Evolutionary conservation across 2,888 invertebrate genomes (phyloP), one percentile per base, ranked within the genome.

Genomic region (Melangyna quadrimaculata): DNA sequence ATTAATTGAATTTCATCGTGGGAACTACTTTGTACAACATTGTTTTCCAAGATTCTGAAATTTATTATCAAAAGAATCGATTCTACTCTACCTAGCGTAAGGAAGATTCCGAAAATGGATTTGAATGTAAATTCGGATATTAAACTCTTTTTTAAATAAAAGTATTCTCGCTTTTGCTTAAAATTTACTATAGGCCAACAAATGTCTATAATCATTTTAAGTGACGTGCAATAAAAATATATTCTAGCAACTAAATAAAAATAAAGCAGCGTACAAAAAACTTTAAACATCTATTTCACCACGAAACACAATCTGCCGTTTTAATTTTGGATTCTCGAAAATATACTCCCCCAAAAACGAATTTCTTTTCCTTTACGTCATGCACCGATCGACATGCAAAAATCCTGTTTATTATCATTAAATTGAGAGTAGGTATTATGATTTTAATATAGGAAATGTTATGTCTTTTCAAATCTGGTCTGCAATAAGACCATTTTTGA

Each of bases 241-340:
- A 59, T 37, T 17, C 27, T 43, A 27, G 40, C 63, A 63, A 63
- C 40, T 43, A 48, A 65, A 32, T 48, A 65, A 45, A 65, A 65
- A 65, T 48, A 65, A 48, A 59, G 14, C 59, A 59, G 8, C 48
- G 7, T 48, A 65, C 29, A 61, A 61, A 40, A 27, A 19, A 55
- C 29, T 17, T 59, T 59, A 27, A 19, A 37, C 45, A 65, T 48
- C 48, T 48, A 65, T 65, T 65, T 65, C 65, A 65, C 65, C 29
- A 65, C 65, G 65, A 48, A 65, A 65, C 32, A 65, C 65, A 65
- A 65, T 65, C 48, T 65, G 65, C 48, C 48, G 65, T 65, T 65
- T 65, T 65, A 65, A 65, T 65, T 65, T 65, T 65, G 65, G 65
- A 48, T 48, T 65, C 32, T 32, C 29, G 12, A 65, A 51, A 65